phyloP scores from a whole-genome alignment of 2,113 vertebrate species.

The Serinus canaria region DNA sequence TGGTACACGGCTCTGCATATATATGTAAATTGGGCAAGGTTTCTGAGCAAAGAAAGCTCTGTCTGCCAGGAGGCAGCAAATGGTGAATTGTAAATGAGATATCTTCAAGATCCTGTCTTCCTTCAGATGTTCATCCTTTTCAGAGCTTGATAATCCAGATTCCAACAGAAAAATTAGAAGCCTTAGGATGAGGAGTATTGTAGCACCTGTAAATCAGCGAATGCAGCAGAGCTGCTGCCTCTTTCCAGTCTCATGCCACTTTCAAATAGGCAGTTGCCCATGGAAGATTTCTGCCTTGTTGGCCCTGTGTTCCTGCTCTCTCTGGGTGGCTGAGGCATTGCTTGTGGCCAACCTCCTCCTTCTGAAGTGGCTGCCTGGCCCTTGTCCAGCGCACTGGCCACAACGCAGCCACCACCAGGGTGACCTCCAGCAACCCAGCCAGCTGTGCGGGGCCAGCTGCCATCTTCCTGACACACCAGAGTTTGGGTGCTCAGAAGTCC shows the following conservation, averaged over 20 bases:
- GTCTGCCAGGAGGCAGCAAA: fast-evolving
- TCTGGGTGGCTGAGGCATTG: not conserved
- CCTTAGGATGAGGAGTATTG: not conserved
- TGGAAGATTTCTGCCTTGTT: not conserved
- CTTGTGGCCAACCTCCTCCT: not conserved
- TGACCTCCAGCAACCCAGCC: not conserved
- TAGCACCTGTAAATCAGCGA: not conserved
- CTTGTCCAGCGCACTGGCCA: not conserved
- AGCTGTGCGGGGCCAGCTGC: not conserved
- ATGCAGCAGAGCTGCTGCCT: not conserved
- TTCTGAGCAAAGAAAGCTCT: not conserved
- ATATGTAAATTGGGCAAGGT: not conserved
- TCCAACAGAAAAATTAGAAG: not conserved
- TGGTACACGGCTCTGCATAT: not conserved
- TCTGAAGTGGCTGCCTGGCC: not conserved
- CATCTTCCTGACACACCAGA: not conserved
- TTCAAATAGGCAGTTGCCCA: fast-evolving
- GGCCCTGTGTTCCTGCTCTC: too few species aligned
- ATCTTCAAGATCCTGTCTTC: fast-evolving
- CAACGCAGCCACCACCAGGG: not conserved
- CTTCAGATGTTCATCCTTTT: not conserved
- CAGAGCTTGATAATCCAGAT: not conserved
- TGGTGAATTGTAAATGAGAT: not conserved
- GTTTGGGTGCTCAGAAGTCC: not conserved
- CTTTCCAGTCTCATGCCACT: too few species aligned